A percentile compares a stretch with the other conserved stretches of the same genome.
Conservation (phyloP, 2,888 invertebrate species). For the Antheraea yamamai region DNA sequence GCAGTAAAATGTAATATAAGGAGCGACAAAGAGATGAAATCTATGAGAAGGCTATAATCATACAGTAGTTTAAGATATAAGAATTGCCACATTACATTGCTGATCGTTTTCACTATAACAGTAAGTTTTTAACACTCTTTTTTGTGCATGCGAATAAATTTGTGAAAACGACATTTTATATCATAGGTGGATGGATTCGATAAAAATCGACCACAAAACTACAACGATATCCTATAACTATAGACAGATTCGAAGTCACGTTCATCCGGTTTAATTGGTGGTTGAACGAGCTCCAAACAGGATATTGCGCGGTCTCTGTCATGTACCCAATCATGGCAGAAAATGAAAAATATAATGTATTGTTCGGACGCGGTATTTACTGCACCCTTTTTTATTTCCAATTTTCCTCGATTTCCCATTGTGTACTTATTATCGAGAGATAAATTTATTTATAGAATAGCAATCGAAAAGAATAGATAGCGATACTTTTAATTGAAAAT, state of each 20-base stretch:
- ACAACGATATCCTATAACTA: not conserved
- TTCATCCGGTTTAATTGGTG: constrained; percentile 22
- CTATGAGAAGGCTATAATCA: no score
- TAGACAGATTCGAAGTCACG: not conserved
- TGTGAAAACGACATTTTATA: no score
- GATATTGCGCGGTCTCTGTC: constrained; percentile 32
- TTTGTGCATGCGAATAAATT: no score
- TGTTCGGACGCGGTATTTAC: constrained; percentile 1
- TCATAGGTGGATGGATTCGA: not conserved
- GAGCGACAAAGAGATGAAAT: no score
- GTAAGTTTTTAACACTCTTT: no score
- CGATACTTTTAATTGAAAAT: not conserved
- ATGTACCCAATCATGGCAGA: constrained; percentile 15
- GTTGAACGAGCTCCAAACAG: constrained; percentile 22
- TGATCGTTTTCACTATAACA: no score
- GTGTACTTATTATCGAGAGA: not conserved
- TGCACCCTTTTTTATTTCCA: not conserved
- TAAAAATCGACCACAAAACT: not conserved
- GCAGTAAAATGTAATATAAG: no score
- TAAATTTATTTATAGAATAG: not conserved
- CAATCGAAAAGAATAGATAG: not conserved
- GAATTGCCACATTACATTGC: no score
- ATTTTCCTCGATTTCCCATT: not conserved
- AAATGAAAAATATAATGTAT: constrained; percentile 26
- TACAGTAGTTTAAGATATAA: no score